A percentile compares a stretch with the other conserved stretches of the same genome.
phyloP scores from a whole-genome alignment of 1,140 invertebrate genomes.

The Trachymyrmex septentrionalis region DNA sequence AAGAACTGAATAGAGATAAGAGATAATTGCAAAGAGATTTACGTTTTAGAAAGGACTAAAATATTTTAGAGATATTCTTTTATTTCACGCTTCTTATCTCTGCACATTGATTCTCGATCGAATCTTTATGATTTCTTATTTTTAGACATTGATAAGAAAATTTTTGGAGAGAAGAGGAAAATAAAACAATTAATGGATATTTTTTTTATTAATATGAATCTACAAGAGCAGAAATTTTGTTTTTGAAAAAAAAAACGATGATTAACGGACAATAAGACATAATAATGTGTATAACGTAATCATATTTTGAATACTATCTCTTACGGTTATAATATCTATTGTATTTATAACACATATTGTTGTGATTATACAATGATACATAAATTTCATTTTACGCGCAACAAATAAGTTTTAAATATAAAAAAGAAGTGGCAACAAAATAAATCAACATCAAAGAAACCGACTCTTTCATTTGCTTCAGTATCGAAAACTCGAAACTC shows the following conservation, averaged over 20 bases:
- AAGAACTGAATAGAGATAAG: not conserved
- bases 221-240: not conserved
- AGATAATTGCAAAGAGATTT: not conserved
- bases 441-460: not conserved
- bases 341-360: not conserved
- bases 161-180: not conserved
- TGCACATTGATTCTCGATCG: not conserved
- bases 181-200: not conserved
- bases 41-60: not conserved
- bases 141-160: slow-evolving; percentile 9
- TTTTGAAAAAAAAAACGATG: too few relatives aligned
- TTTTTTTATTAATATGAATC: not conserved
- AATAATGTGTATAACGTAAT: not conserved
- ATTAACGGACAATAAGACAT: not conserved
- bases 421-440: not conserved
- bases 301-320: not conserved
- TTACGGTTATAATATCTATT: not conserved
- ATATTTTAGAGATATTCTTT: not conserved
- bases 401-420: not conserved
- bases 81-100: not conserved
- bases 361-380: not conserved
- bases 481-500: not conserved
- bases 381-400: not conserved
- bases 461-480: not conserved
- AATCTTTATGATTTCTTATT: slow-evolving; percentile 6